These are phyloP conservation scores for Drosophila antonietae DNA, from an alignment of 2,888 invertebrate species.

Conservation along the genomic window DNA sequence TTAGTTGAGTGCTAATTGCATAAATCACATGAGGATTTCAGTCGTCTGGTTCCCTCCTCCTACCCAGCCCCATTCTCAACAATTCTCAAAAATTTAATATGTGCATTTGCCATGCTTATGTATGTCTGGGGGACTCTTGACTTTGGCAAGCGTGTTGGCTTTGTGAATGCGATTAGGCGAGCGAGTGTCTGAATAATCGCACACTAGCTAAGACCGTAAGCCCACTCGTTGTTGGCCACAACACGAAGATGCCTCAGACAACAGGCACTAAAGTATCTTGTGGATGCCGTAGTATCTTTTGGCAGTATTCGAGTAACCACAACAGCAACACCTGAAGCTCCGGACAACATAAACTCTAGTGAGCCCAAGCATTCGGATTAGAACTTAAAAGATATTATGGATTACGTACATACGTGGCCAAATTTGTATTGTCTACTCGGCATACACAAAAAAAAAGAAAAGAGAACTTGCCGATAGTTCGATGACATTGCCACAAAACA, in stretches of 20 bases:
- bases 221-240: conserved; percentile 30
- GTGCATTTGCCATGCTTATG: conserved; percentile 21
- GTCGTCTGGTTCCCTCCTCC: conserved; percentile 55
- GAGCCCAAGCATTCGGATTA: conserved; percentile 33
- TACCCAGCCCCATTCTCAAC: not conserved
- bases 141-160: conserved; percentile 54
- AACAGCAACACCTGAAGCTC: conserved; percentile 51
- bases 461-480: conserved; percentile 65
- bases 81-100: conserved; percentile 27
- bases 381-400: conserved; percentile 18
- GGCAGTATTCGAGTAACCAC: conserved; percentile 53
- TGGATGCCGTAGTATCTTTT: conserved; percentile 39
- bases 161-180: conserved; percentile 26
- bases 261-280: conserved; percentile 56
- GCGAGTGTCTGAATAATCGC: conserved; percentile 42
- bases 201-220: conserved; percentile 38
- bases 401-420: conserved; percentile 36
- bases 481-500: conserved; percentile 65
- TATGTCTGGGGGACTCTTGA: conserved; percentile 17
- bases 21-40: conserved; percentile 78
- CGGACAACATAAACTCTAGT: conserved; percentile 17
- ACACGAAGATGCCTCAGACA: conserved; percentile 42
- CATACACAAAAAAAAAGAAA: conserved; percentile 19
- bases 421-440: conserved; percentile 28
- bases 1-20: conserved; percentile 79